Evolutionary conservation across 2,113 vertebrate species (phyloP).

Genomic region (Baryphthengus martii): DNA sequence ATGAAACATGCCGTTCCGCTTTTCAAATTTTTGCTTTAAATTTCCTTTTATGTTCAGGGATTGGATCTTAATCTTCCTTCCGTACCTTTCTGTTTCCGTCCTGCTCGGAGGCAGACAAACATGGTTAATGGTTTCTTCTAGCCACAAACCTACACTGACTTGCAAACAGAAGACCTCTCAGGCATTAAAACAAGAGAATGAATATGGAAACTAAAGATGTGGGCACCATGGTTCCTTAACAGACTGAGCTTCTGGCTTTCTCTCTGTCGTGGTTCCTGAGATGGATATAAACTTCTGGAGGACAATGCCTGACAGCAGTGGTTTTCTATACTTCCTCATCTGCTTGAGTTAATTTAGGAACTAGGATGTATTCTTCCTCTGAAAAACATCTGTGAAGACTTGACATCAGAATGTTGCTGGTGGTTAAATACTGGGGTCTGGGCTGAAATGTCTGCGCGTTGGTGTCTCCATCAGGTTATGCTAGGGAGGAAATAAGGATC

Average conservation of each 20-base stretch:
- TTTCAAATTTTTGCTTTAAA: slow-evolving; percentile 36
- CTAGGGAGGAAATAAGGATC: background rate
- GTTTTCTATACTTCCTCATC: background rate
- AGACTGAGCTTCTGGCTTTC: background rate
- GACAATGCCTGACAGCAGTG: background rate
- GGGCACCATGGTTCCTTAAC: background rate
- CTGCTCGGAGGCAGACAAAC: background rate
- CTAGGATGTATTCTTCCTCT: background rate
- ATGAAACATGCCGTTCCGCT: slow-evolving; percentile 54
- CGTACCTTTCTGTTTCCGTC: background rate
- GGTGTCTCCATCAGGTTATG: background rate
- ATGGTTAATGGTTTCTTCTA: slow-evolving; percentile 50
- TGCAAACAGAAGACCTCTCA: background rate
- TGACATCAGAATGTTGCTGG: background rate
- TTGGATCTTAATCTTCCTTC: slow-evolving; percentile 63
- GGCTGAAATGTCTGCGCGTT: background rate
- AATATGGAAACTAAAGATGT: background rate
- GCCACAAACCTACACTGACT: background rate
- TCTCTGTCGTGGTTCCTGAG: background rate
- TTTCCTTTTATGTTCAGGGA: slow-evolving; percentile 51
- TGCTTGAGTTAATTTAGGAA: background rate
- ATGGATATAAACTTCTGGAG: background rate
- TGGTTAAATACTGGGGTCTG: background rate
- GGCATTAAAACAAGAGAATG: background rate
- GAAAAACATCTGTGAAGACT: background rate